Evolutionary conservation across 2,797 vertebrate species (phyloP).

Genomic region (Clarias laeviceps): DNA sequence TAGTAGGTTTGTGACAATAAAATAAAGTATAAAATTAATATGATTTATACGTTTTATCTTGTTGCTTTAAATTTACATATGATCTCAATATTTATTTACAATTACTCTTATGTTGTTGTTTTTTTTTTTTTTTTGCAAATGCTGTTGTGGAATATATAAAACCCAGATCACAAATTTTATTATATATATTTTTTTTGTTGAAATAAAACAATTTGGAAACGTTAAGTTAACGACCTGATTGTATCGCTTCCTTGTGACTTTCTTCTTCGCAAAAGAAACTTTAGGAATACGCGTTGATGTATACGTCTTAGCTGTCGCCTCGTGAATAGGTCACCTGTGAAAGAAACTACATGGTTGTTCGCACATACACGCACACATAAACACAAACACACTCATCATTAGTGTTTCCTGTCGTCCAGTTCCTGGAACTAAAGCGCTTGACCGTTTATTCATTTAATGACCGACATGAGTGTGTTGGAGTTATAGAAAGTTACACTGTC

Average conservation of each 20-base stretch:
- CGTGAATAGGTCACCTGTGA: no score
- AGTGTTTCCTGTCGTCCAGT: not conserved
- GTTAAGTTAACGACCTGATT: no score
- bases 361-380: not conserved
- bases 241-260: no score
- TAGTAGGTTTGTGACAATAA: no score
- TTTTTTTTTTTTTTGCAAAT: not conserved
- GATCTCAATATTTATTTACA: not conserved
- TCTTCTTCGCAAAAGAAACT: no score
- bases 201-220: no score
- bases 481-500: constrained; percentile 6
- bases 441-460: not conserved
- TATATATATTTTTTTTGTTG: no score
- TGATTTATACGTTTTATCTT: not conserved
- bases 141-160: not conserved
- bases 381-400: not conserved
- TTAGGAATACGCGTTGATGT: no score
- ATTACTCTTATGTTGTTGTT: no score
- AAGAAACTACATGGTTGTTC: no score
- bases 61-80: not conserved
- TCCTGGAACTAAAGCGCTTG: not conserved
- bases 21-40: not conserved
- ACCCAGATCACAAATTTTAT: not conserved
- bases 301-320: no score
- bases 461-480: not conserved